Conservation (phyloP, 2,797 vertebrate genomes). For the Ibycter americanus region DNA sequence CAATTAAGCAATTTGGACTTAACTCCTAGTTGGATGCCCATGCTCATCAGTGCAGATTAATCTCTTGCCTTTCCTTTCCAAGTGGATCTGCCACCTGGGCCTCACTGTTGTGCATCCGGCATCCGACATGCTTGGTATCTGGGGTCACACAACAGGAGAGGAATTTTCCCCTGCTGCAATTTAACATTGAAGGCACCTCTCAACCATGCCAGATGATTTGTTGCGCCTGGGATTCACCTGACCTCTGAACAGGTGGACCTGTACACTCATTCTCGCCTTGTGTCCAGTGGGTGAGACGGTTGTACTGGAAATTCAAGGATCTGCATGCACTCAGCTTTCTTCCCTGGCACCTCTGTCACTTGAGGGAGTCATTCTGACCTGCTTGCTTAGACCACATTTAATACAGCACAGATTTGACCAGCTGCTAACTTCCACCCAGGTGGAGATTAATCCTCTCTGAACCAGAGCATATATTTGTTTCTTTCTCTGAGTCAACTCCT, state of each 20-base stretch:
- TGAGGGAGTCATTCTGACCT: background rate
- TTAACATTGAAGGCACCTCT: background rate
- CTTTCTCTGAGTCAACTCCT: background rate
- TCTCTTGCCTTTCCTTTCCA: background rate
- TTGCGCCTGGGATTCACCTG: background rate
- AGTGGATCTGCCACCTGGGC: background rate
- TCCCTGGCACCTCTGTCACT: background rate
- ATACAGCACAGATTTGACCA: background rate
- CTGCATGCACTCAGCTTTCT: background rate
- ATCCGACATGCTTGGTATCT: rapidly evolving
- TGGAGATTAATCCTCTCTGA: background rate
- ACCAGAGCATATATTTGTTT: background rate
- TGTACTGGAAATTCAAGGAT: background rate
- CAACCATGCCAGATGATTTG: background rate
- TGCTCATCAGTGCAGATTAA: background rate
- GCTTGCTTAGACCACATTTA: background rate
- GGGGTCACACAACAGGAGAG: background rate
- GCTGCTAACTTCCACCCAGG: background rate
- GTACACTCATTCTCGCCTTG: background rate
- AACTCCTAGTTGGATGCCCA: background rate
- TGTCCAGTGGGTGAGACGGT: background rate
- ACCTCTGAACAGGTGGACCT: background rate
- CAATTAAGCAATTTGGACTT: background rate
- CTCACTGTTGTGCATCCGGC: background rate
- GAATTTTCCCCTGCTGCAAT: background rate